Evolutionary conservation across 2,888 invertebrate genomes (phyloP).

Genomic region (Lomographa bimaculata): DNA sequence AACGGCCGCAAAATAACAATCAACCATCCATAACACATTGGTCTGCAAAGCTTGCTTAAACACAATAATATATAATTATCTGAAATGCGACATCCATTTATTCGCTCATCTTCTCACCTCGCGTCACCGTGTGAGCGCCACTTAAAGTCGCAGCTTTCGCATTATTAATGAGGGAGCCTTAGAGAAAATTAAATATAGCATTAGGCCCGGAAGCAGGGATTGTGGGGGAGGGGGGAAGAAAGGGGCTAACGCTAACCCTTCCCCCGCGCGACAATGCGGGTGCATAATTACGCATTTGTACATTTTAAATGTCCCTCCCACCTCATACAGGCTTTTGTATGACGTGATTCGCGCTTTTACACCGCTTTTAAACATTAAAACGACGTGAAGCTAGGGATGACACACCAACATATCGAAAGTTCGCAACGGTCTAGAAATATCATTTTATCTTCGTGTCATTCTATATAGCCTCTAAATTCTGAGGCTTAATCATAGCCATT

Average conservation of each 20-base stretch:
- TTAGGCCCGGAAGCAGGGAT: conserved; percentile 80
- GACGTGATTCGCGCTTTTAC: conserved; percentile 78
- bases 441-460: too few species aligned
- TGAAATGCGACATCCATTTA: conserved; percentile 36
- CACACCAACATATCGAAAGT: too few species aligned
- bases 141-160: conserved; percentile 81
- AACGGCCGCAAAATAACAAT: too few species aligned
- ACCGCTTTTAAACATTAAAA: conserved; percentile 54
- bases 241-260: conserved; percentile 63
- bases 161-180: conserved; percentile 84
- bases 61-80: too few species aligned
- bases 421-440: too few species aligned
- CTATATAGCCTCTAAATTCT: too few species aligned
- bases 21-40: too few species aligned
- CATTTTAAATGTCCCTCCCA: conserved; percentile 82
- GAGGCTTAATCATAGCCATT: too few species aligned
- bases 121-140: conserved; percentile 77
- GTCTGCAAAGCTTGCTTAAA: too few species aligned
- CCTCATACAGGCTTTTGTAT: conserved; percentile 79
- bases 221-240: conserved; percentile 53
- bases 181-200: conserved; percentile 84
- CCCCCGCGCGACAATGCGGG: conserved; percentile 79
- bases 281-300: conserved; percentile 84
- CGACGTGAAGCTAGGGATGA: conserved; percentile 39
- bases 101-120: conserved; percentile 58